These are phyloP conservation scores for Clytia hemisphaerica DNA, from an alignment of 30 jellyfish, hydroid and myxozoan genomes.

Conservation along the genomic window DNA sequence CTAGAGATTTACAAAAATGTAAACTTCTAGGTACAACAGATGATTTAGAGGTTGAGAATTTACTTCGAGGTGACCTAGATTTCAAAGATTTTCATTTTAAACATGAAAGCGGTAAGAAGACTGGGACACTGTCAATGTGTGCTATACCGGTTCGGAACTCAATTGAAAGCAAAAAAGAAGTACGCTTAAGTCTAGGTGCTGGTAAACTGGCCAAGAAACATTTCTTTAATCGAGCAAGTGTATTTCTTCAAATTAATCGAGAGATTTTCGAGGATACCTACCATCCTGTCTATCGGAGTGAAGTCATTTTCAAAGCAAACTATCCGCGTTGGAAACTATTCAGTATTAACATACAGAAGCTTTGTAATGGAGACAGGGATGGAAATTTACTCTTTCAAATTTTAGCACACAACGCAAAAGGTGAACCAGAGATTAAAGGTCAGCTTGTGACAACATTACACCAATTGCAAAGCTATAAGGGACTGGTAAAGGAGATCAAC, in stretches of 20 bases:
- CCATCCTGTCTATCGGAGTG: constrained; percentile 77
- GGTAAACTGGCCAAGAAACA: constrained; percentile 51
- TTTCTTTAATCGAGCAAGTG: constrained; percentile 54
- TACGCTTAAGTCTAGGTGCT: constrained; percentile 53
- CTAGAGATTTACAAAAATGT: constrained; percentile 62
- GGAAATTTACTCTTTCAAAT: constrained; percentile 20
- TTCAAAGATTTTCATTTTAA: too few species aligned
- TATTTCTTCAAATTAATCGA: constrained; percentile 50
- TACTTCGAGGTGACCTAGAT: background rate
- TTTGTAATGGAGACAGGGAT: constrained; percentile 48
- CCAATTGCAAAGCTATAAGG: constrained; percentile 17
- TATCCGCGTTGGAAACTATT: constrained; percentile 79
- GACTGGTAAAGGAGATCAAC: constrained; percentile 52
- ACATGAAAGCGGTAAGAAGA: background rate
- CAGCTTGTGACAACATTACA: constrained; percentile 36
- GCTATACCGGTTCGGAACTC: background rate
- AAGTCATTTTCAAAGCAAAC: constrained; percentile 50
- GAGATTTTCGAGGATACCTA: constrained; percentile 20
- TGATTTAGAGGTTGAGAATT: background rate
- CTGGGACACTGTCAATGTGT: background rate
- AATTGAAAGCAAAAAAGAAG: constrained; percentile 32
- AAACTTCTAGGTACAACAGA: constrained; percentile 53
- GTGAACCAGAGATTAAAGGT: constrained; percentile 55
- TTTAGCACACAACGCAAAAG: constrained; percentile 43
- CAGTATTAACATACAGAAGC: constrained; percentile 44